These are phyloP conservation scores for Gymnocheta viridis DNA, from an alignment of 2,888 invertebrate genomes.

Conservation along the genomic window DNA sequence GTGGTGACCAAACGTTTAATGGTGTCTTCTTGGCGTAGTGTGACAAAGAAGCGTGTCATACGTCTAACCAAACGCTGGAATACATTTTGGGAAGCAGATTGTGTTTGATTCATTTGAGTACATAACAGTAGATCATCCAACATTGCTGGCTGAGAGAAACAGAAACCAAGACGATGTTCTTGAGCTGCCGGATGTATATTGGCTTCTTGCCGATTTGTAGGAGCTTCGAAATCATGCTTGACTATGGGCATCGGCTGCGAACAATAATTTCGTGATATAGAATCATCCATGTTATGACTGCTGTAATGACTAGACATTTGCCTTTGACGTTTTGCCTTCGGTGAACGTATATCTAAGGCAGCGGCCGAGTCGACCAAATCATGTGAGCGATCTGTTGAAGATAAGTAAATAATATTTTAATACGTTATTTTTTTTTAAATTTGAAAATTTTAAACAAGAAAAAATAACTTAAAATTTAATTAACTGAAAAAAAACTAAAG, in stretches of 20 bases:
- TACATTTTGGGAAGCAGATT: constrained; percentile 84
- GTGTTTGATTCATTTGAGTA: constrained; percentile 85
- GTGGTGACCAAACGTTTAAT: constrained; percentile 85
- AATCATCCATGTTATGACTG: constrained; percentile 78
- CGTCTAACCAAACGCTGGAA: constrained; percentile 92
- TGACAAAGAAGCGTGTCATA: constrained; percentile 96
- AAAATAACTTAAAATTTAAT: constrained; percentile 31
- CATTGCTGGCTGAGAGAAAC: constrained; percentile 94
- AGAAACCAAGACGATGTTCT: constrained; percentile 84
- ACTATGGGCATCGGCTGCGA: constrained; percentile 81
- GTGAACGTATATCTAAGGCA: constrained; percentile 78
- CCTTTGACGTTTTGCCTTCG: constrained; percentile 80
- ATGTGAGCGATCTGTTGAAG: constrained; percentile 78
- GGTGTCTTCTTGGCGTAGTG: constrained; percentile 86
- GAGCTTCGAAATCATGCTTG: constrained; percentile 71
- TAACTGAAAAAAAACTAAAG: constrained; percentile 71
- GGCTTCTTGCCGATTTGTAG: constrained; percentile 49
- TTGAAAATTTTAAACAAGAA: not conserved
- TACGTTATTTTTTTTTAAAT: not conserved
- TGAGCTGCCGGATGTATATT: constrained; percentile 74
- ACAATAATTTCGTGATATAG: constrained; percentile 81
- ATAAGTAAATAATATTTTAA: not conserved
- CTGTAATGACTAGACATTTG: constrained; percentile 78
- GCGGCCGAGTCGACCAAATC: constrained; percentile 79
- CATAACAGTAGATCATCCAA: constrained; percentile 91